Base-by-base conservation (phyloP, 2,797 vertebrate genomes). In the Pogoniulus pusillus region DNA sequence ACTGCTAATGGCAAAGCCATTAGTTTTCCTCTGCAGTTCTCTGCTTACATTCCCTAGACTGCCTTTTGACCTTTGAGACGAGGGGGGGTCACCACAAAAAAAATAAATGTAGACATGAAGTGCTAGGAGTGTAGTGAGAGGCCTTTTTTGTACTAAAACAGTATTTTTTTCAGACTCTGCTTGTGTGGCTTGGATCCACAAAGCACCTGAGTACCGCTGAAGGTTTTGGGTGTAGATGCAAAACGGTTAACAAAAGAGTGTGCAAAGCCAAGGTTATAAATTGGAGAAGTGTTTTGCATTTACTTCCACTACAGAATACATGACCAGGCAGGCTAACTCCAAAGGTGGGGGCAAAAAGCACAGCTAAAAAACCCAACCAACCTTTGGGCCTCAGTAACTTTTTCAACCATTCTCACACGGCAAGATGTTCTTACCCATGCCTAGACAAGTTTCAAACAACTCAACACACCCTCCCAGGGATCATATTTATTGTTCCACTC, bases 391-490 rank as follows among this genome's bases (percentile, higher is more conserved):
- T 85, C 20, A 66, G 55, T 27, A 71, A 54, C 30, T 60, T 84
- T 65, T 54, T 12, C 43, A 57, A 19, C 1, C 18, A 43, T 45
- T 91, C 73, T 57, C 55, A 76, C 35, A 53, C 39, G 16, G 37
- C 26, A 87, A 90, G 68, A 60, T 9, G 17, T 37, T 77, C 82
- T 79, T 32, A 30, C 14, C 72, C 83, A 53, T 30, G 78, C 30
- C 78, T 47, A 88, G 41, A 77, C 78, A 80, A 86, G 91, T 54
- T 14, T 45, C 68, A 76, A 75, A 78, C 57, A 68, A 85, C 37
- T 55, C 60, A 74, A 81, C 74, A 68, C 68, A 69, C 64, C 73
- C 76, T 93, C 45, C 51, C 55, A 93, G 41, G n/a, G 71, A 91
- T 91, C 59, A 72, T 37, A 73, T 54, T 70, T 63, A 30, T 51